phyloP scores from a whole-genome alignment of 2,113 vertebrate species.

The Chloroceryle aenea region DNA sequence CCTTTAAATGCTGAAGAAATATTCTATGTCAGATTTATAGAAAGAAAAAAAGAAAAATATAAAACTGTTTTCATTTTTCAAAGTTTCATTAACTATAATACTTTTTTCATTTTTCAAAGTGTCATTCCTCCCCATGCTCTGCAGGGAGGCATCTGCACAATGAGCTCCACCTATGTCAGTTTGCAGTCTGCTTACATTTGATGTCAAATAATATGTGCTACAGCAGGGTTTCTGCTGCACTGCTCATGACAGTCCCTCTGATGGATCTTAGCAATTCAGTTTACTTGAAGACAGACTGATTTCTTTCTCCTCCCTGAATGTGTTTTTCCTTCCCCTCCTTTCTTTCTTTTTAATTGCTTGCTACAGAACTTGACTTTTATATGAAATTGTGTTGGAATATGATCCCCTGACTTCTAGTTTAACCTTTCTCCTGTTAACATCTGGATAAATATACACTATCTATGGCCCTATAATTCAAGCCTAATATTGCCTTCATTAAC shows the following conservation, averaged over 20 bases:
- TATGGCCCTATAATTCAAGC: not conserved
- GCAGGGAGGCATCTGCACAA: fast-evolving
- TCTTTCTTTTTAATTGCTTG: not conserved
- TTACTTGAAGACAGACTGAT: not conserved
- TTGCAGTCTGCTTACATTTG: not conserved
- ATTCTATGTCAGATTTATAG: not conserved
- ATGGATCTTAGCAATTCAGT: not conserved
- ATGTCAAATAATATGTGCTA: fast-evolving
- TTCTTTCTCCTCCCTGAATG: fast-evolving
- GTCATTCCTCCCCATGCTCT: not conserved
- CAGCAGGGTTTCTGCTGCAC: not conserved
- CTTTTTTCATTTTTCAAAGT: not conserved
- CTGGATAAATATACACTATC: not conserved
- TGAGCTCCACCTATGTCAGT: fast-evolving
- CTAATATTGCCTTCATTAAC: not conserved
- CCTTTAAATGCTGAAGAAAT: not conserved
- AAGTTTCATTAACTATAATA: too few relatives aligned
- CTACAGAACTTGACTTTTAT: not conserved
- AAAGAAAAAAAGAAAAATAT: not conserved
- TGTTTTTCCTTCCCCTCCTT: not conserved
- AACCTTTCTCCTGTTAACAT: not conserved
- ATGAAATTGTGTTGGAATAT: not conserved
- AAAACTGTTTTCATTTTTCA: not conserved
- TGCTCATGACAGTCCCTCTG: not conserved
- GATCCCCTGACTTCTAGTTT: not conserved